Conservation (phyloP, 2,797 vertebrate genomes). For the Novumbra hubbsi region DNA sequence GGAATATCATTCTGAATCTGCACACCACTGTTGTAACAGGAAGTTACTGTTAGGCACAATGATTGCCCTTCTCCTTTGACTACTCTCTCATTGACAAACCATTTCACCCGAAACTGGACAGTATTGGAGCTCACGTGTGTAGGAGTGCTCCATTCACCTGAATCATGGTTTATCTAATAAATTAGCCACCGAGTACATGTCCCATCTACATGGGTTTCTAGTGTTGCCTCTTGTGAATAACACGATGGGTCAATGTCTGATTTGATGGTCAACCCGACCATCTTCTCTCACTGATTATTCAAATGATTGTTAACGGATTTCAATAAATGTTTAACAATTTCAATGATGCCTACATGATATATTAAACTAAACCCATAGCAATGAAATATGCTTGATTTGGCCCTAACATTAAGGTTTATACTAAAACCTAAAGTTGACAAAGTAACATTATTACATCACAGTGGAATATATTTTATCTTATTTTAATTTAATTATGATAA, state of each 20-base stretch:
- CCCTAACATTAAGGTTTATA: not conserved
- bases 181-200: not conserved
- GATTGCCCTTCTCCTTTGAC: no score
- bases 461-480: not conserved
- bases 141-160: no score
- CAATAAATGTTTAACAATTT: not conserved
- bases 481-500: slow-evolving; percentile 15
- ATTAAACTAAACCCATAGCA: not conserved
- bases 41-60: no score
- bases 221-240: not conserved
- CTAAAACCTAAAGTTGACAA: not conserved
- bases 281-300: not conserved
- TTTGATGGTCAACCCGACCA: not conserved
- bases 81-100: no score
- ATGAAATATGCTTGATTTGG: not conserved
- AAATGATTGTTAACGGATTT: not conserved
- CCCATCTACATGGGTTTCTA: not conserved
- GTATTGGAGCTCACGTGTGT: no score
- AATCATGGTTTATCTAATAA: no score
- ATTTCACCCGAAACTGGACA: no score
- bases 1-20: no score
- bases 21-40: no score
- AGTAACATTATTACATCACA: not conserved
- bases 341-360: not conserved
- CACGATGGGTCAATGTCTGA: not conserved